Base-by-base conservation (phyloP, 2,797 vertebrate species). In the Malurus leucopterus region DNA sequence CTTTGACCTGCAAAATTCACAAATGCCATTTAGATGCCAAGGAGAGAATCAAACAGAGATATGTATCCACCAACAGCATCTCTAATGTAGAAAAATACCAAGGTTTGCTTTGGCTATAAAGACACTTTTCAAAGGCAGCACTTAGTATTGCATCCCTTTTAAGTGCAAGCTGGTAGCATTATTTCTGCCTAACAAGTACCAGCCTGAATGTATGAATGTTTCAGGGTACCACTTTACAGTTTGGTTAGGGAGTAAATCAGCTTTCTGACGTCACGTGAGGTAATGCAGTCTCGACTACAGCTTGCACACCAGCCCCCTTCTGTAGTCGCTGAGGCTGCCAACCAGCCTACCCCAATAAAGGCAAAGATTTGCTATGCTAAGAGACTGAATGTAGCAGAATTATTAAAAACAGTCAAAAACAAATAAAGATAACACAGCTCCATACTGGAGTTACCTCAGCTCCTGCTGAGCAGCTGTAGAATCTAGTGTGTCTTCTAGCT, bases 401-500 rank as follows among this genome's bases (percentile, higher is more conserved):
- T 72, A 58, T 29, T 36, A 22, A 21, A 49, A 49, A 26, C 18
- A 55, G 65, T 19, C 26, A 75, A 90, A 64, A 29, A 4, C 44
- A 69, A 67, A 17, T 29, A 32, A 49, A 50, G 59, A 24, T 17
- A 63, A 78, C 7, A 40, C 20, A 65, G 59, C 26, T 21, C 30
- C 30, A 26, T 2, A 1, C 1, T 74, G 24, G 30, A 87, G 95
- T 55, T 94, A 98, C 98, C 99, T 98, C 94, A 99, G 98, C 77
- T 99, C 99, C 90, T 99, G 99, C 94, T 99, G 99, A 44, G 99
- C 98, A 4, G 99, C 99, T 0, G 99, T 99, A 63, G 98, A 98
- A 96, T 99, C 99, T 86, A 98, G 94, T 0, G 99, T 99, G 96
- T 99, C 99, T 95, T 99, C 99, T 59, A 99, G 96, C 94, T 99